A percentile compares a stretch with the other conserved stretches of the same genome.
Evolutionary conservation across 2,797 vertebrate genomes (phyloP).

Genomic region (Acipenser ruthenus): DNA sequence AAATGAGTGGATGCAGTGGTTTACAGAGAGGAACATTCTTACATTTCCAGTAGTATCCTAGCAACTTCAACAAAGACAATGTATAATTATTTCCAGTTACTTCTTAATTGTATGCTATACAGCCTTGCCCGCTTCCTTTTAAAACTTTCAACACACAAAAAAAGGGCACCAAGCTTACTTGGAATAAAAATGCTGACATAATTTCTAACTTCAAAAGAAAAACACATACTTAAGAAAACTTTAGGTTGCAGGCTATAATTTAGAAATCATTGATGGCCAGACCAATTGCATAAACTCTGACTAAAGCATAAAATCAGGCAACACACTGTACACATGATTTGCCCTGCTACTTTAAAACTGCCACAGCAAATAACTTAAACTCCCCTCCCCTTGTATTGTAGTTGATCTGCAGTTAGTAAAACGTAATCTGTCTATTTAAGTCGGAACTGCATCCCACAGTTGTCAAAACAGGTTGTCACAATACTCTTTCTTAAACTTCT

Average conservation of each 20-base stretch:
- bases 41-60: slow-evolving; percentile 27
- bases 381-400: no score
- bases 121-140: slow-evolving; percentile 18
- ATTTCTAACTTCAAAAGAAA: slow-evolving; percentile 12
- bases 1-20: slow-evolving; percentile 1
- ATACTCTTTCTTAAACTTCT: no score
- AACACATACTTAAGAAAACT: slow-evolving; percentile 13
- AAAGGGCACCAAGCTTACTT: not conserved
- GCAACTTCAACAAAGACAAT: slow-evolving; percentile 36
- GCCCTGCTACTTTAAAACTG: not conserved
- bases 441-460: no score
- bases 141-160: slow-evolving; percentile 7
- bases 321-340: not conserved
- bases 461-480: no score
- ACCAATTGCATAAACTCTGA: slow-evolving; percentile 3
- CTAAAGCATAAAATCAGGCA: not conserved
- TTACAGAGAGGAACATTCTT: slow-evolving; percentile 22
- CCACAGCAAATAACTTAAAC: no score
- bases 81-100: slow-evolving; percentile 23
- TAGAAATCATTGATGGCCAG: slow-evolving; percentile 12
- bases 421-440: no score
- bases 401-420: no score
- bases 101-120: slow-evolving; percentile 19
- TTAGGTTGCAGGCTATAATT: slow-evolving; percentile 15
- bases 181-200: slow-evolving; percentile 14